Percentiles rank a stretch among this genome's conserved stretches.
Evolutionary conservation across 1,140 invertebrate species (phyloP).

Genomic region (Macrocentrus cingulum): DNA sequence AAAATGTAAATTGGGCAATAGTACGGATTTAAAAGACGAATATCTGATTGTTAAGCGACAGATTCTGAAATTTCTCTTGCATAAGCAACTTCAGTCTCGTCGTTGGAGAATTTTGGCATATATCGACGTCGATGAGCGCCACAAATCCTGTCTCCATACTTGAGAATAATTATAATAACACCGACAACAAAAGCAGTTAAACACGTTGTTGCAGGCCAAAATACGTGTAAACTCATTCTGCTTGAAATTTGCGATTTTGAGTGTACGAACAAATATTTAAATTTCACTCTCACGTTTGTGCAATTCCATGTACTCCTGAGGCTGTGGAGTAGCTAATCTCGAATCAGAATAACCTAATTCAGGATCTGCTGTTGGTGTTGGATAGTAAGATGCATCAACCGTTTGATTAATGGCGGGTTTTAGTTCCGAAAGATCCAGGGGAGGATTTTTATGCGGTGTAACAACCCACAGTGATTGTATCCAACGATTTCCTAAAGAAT

Average conservation of each 20-base stretch:
- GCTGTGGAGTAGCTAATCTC: constrained; percentile 34
- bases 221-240: constrained; percentile 73
- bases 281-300: constrained; percentile 82
- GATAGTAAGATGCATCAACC: constrained; percentile 21
- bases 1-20: not conserved
- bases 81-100: not conserved
- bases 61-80: constrained; percentile 1
- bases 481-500: constrained; percentile 74
- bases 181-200: constrained; percentile 72
- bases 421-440: constrained; percentile 76
- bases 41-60: not conserved
- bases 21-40: not conserved
- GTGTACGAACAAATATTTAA: no score
- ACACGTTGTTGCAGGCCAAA: constrained; percentile 72
- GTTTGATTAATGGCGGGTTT: constrained; percentile 53
- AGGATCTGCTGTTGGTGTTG: constrained; percentile 9
- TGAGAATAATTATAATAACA: constrained; percentile 74
- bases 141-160: constrained; percentile 60
- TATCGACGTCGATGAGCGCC: not conserved
- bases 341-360: constrained; percentile 41
- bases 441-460: constrained; percentile 79
- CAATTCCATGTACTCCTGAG: constrained; percentile 71
- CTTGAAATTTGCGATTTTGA: no score
- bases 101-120: not conserved
- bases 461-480: constrained; percentile 79